phyloP scores from a whole-genome alignment of 2,113 vertebrate genomes.

The Pedionomus torquatus region DNA sequence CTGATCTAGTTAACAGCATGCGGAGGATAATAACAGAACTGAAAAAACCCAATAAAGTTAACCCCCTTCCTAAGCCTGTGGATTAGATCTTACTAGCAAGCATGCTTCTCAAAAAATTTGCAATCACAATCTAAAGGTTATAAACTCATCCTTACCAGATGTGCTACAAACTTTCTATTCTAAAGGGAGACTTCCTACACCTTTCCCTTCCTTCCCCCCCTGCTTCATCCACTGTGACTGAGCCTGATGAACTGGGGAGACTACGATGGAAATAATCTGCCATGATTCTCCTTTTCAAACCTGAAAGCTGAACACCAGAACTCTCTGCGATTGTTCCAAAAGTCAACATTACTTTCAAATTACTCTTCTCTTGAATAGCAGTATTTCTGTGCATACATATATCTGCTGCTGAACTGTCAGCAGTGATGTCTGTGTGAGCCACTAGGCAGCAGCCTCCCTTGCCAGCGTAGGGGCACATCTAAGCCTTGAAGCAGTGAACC shows the following conservation, averaged over 20 bases:
- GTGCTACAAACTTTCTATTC: not conserved
- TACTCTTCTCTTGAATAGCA: not conserved
- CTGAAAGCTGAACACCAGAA: not conserved
- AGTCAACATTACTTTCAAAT: not conserved
- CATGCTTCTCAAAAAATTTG: fast-evolving
- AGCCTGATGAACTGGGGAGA: not conserved
- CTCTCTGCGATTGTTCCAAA: not conserved
- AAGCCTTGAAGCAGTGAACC: not conserved
- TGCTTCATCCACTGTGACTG: not conserved
- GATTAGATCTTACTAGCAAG: not conserved
- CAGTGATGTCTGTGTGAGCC: not conserved
- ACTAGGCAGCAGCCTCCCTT: not conserved
- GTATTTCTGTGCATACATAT: fast-evolving
- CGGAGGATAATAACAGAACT: not conserved
- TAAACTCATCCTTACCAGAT: not conserved
- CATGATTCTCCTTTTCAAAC: not conserved
- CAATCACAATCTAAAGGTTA: not conserved
- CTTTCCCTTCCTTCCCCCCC: no score
- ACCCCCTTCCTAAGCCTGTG: not conserved
- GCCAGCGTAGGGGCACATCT: not conserved
- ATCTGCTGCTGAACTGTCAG: not conserved
- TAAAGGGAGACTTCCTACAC: not conserved
- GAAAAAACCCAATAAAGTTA: fast-evolving
- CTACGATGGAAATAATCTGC: not conserved
- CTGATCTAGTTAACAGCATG: not conserved